Percentiles rank a stretch among this genome's conserved stretches.
phyloP scores from a whole-genome alignment of 53 echinoderm and acorn worm species.

The Astropecten irregularis region DNA sequence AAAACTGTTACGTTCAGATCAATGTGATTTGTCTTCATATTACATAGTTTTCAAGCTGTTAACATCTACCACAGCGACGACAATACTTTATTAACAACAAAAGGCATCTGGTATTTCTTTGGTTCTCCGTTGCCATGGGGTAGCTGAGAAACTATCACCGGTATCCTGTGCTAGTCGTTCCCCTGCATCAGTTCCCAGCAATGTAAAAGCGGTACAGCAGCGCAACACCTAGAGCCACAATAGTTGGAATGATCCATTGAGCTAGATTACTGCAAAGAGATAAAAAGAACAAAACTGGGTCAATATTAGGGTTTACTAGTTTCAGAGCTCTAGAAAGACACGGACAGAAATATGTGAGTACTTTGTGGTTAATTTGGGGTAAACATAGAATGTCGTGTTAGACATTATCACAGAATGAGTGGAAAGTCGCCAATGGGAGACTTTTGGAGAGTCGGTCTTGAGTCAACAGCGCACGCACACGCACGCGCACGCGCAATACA shows the following conservation, averaged over 20 bases:
- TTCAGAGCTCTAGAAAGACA: no score
- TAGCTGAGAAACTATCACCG: background rate
- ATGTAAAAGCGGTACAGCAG: constrained; percentile 75
- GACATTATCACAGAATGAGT: no score
- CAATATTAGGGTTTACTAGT: no score
- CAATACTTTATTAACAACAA: background rate
- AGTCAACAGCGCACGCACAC: no score
- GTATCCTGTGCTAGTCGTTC: background rate
- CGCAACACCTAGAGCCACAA: constrained; percentile 72
- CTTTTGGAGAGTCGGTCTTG: no score
- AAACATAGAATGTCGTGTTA: no score
- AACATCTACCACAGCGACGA: background rate
- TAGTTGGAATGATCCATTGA: constrained; percentile 74
- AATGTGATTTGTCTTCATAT: no score
- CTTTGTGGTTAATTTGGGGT: background rate
- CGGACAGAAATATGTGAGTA: background rate
- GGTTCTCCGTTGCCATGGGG: background rate
- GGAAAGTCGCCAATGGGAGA: no score
- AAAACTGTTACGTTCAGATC: no score
- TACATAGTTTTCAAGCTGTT: no score
- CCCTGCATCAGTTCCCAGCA: constrained; percentile 51
- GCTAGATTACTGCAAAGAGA: constrained; percentile 54
- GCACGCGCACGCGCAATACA: no score
- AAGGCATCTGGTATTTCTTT: background rate
- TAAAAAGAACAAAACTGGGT: background rate